phyloP scores from a whole-genome alignment of 2,113 vertebrate species.

The Paramisgurnus dabryanus region DNA sequence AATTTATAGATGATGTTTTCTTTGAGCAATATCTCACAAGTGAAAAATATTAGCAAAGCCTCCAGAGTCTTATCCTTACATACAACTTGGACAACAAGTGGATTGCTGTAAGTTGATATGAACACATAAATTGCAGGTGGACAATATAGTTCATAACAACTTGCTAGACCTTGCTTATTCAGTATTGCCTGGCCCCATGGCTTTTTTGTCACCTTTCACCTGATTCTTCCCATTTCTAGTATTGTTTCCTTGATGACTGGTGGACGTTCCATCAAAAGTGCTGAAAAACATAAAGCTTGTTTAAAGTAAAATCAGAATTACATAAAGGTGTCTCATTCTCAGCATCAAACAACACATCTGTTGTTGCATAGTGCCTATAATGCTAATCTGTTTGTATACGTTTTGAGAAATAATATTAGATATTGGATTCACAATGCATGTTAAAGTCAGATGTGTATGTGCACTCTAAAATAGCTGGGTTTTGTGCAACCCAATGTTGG shows the following conservation, averaged over 20 bases:
- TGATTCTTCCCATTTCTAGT: constrained; percentile 64
- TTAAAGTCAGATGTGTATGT: too few relatives aligned
- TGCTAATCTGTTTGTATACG: too few relatives aligned
- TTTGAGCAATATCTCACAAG: constrained; percentile 34
- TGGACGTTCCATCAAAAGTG: constrained; percentile 73
- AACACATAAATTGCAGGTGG: constrained; percentile 1
- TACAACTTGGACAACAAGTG: constrained; percentile 15
- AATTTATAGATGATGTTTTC: constrained; percentile 22
- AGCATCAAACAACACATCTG: too few relatives aligned
- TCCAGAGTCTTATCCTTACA: constrained; percentile 6
- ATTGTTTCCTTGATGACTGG: constrained; percentile 62
- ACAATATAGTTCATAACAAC: neutral
- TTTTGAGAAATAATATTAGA: too few relatives aligned
- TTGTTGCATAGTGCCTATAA: too few relatives aligned
- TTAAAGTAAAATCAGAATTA: constrained; percentile 27
- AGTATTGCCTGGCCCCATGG: constrained; percentile 48
- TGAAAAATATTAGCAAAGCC: constrained; percentile 29
- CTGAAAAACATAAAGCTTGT: constrained; percentile 58
- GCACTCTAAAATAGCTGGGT: too few relatives aligned
- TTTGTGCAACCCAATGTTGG: too few relatives aligned
- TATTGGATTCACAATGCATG: too few relatives aligned
- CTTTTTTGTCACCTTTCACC: constrained; percentile 70
- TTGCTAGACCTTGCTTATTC: constrained; percentile 25
- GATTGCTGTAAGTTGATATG: constrained; percentile 17
- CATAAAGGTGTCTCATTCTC: too few relatives aligned